A percentile compares a stretch with the other conserved stretches of the same genome.
phyloP scores from a whole-genome alignment of 23 tunicate genomes.

The Ciona savignyi region DNA sequence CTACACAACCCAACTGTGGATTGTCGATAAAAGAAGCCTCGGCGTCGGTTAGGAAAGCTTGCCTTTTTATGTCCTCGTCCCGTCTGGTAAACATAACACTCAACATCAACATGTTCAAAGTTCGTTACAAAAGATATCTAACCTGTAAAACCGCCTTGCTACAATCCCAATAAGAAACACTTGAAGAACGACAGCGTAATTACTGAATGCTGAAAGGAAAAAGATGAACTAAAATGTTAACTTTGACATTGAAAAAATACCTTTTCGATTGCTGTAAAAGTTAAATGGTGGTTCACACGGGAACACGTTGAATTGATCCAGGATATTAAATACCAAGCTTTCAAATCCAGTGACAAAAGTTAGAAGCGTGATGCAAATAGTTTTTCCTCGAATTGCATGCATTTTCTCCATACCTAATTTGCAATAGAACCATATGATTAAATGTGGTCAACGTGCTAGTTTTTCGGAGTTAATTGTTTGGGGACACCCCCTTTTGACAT shows the following conservation, averaged over 20 bases:
- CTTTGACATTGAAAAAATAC: constrained; percentile 26
- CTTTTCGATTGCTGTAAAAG: constrained; percentile 63
- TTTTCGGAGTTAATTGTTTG: too few species aligned
- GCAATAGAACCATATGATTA: too few species aligned
- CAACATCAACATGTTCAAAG: too few species aligned
- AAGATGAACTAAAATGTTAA: neutral
- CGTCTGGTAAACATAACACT: too few species aligned
- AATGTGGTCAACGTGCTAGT: too few species aligned
- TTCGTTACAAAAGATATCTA: too few species aligned
- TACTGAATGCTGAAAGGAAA: constrained; percentile 38
- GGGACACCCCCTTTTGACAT: too few species aligned
- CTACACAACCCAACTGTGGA: too few species aligned
- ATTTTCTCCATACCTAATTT: constrained; percentile 74
- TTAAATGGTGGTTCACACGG: constrained; percentile 66
- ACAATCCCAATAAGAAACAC: constrained; percentile 44
- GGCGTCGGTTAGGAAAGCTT: constrained; percentile 42
- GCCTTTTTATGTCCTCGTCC: constrained; percentile 50
- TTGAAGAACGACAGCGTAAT: constrained; percentile 80
- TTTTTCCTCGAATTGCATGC: constrained; percentile 78
- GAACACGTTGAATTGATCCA: constrained; percentile 39
- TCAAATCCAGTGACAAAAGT: constrained; percentile 72
- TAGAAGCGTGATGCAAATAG: constrained; percentile 51
- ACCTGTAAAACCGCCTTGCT: constrained; percentile 78
- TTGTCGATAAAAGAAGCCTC: too few species aligned
- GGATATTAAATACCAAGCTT: constrained; percentile 57